These are phyloP conservation scores for Chorisops tibialis DNA, from an alignment of 2,888 invertebrate species.

Conservation along the genomic window DNA sequence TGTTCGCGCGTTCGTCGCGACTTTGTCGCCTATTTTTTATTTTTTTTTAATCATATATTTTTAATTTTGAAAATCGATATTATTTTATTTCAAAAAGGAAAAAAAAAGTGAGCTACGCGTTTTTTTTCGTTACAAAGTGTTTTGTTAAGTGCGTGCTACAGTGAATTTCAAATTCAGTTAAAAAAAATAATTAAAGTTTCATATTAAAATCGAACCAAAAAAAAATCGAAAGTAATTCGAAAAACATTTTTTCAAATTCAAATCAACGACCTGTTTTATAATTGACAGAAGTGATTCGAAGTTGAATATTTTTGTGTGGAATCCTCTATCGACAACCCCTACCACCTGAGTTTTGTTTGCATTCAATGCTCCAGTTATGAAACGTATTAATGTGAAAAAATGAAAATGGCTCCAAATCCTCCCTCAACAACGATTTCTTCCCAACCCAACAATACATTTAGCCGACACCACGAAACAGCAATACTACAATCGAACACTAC, in stretches of 20 bases:
- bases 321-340: neutral
- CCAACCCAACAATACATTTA: neutral
- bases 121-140: neutral
- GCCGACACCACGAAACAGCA: neutral
- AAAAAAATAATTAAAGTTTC: neutral
- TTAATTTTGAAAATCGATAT: slow-evolving; percentile 10
- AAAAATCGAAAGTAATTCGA: slow-evolving; percentile 12
- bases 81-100: neutral
- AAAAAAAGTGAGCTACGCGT: neutral
- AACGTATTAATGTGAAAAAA: slow-evolving; percentile 1
- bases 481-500: neutral
- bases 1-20: slow-evolving; percentile 15
- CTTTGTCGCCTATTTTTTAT: slow-evolving; percentile 13
- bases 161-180: neutral
- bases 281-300: slow-evolving; percentile 13
- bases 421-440: slow-evolving; percentile 33
- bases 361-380: slow-evolving; percentile 8
- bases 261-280: slow-evolving; percentile 21
- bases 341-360: neutral
- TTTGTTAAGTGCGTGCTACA: too few species aligned
- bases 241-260: neutral
- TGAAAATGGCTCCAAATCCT: slow-evolving; percentile 37
- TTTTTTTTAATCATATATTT: slow-evolving; percentile 11
- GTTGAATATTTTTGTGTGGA: neutral
- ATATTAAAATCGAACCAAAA: slow-evolving; percentile 1